Evolutionary conservation across 2,113 vertebrate genomes (phyloP).

Genomic region (Caranx melampygus): DNA sequence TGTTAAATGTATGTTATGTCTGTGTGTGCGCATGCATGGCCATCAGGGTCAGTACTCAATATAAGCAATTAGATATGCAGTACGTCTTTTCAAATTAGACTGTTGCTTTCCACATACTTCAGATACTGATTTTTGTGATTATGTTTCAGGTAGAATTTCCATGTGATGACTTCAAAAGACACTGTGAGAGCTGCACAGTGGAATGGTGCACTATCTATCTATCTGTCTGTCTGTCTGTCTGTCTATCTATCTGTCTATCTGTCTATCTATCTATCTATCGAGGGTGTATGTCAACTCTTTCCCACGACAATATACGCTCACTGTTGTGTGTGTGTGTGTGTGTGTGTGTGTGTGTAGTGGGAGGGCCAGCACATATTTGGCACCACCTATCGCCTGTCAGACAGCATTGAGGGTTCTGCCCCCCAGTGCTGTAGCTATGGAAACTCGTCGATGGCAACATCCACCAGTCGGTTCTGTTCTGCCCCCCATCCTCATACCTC

Average conservation of each 20-base stretch:
- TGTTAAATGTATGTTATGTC: too few relatives aligned
- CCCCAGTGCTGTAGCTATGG: conserved; percentile 75
- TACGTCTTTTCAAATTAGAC: too few relatives aligned
- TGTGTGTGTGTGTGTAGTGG: neutral
- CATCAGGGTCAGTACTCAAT: too few relatives aligned
- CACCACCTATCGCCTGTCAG: conserved; percentile 62
- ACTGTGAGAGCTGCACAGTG: too few relatives aligned
- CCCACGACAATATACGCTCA: neutral
- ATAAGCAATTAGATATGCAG: too few relatives aligned
- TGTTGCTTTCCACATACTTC: too few relatives aligned
- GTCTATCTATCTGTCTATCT: neutral
- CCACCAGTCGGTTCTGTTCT: conserved; percentile 67
- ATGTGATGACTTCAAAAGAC: too few relatives aligned
- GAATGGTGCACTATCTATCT: neutral
- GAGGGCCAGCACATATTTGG: neutral
- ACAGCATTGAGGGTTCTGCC: conserved; percentile 15
- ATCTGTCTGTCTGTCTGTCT: neutral
- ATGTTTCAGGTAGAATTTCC: too few relatives aligned
- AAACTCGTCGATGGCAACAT: conserved; percentile 84
- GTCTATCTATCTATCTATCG: neutral
- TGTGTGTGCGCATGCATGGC: too few relatives aligned
- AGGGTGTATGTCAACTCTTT: conserved; percentile 32
- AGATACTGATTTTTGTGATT: too few relatives aligned
- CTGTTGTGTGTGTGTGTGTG: neutral
- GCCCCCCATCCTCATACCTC: conserved; percentile 72